phyloP scores from a whole-genome alignment of 2,797 vertebrate species.

The Argya squamiceps region DNA sequence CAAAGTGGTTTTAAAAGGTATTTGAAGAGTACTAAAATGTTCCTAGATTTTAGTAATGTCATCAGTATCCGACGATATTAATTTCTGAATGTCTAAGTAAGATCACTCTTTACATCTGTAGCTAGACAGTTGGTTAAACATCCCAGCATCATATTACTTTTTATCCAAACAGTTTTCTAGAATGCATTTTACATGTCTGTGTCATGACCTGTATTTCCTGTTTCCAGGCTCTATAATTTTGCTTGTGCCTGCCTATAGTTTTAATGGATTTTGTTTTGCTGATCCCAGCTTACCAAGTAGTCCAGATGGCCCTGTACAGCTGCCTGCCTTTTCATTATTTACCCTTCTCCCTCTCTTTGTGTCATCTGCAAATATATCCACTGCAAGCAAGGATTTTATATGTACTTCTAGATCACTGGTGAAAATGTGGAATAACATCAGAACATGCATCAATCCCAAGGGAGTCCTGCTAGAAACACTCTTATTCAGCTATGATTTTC shows the following conservation, averaged over 20 bases:
- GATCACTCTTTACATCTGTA: background rate
- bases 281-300: background rate
- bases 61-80: background rate
- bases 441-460: background rate
- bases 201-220: background rate
- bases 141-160: background rate
- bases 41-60: background rate
- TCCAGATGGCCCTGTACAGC: constrained; percentile 28
- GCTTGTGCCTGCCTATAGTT: background rate
- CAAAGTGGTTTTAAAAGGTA: background rate
- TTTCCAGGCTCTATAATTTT: background rate
- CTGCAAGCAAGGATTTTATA: background rate
- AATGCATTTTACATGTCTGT: background rate
- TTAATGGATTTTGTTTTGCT: background rate
- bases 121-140: background rate
- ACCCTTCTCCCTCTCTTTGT: background rate
- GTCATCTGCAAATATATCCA: background rate
- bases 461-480: background rate
- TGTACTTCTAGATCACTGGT: background rate
- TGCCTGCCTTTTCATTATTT: constrained; percentile 36
- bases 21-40: background rate
- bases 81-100: background rate
- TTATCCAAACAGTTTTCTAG: background rate
- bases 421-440: background rate
- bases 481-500: background rate